A percentile compares a stretch with the other conserved stretches of the same genome.
phyloP scores from a whole-genome alignment of 2,113 vertebrate genomes.

The Pao palembangensis region DNA sequence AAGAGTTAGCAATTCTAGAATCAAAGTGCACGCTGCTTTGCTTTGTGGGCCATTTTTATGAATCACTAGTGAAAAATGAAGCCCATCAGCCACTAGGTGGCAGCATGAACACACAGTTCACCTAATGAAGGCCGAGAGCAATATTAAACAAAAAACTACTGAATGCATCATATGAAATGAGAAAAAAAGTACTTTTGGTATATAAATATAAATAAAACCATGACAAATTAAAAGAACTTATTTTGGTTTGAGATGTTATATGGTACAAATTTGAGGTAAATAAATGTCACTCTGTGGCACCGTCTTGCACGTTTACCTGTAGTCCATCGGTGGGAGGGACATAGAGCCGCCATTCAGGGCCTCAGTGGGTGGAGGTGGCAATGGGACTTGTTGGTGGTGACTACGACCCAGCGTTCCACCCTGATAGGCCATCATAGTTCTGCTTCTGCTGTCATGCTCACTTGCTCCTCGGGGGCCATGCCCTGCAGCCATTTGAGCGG shows the following conservation, averaged over 20 bases:
- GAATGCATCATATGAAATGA: neutral
- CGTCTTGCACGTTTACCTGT: slow-evolving; percentile 71
- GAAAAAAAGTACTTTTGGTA: neutral
- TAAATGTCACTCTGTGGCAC: neutral
- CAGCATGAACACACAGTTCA: slow-evolving; percentile 44
- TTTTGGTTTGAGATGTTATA: neutral
- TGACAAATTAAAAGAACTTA: neutral
- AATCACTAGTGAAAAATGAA: neutral
- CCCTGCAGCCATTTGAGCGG: slow-evolving; percentile 77
- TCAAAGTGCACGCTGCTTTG: neutral
- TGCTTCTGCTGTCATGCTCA: slow-evolving; percentile 85
- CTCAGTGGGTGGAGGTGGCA: slow-evolving; percentile 86
- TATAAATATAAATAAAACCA: neutral
- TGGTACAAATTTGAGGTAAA: neutral
- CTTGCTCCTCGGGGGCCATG: slow-evolving; percentile 68
- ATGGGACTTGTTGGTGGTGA: slow-evolving; percentile 85
- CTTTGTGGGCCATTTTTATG: neutral
- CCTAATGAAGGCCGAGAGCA: neutral
- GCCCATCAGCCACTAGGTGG: slow-evolving; percentile 57
- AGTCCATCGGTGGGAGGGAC: slow-evolving; percentile 80
- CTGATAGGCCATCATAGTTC: slow-evolving; percentile 79
- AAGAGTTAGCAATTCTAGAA: neutral
- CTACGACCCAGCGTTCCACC: slow-evolving; percentile 86
- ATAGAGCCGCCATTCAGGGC: slow-evolving; percentile 80
- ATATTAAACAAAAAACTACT: neutral